phyloP scores from a whole-genome alignment of 2,113 vertebrate species.

The Scortum barcoo region DNA sequence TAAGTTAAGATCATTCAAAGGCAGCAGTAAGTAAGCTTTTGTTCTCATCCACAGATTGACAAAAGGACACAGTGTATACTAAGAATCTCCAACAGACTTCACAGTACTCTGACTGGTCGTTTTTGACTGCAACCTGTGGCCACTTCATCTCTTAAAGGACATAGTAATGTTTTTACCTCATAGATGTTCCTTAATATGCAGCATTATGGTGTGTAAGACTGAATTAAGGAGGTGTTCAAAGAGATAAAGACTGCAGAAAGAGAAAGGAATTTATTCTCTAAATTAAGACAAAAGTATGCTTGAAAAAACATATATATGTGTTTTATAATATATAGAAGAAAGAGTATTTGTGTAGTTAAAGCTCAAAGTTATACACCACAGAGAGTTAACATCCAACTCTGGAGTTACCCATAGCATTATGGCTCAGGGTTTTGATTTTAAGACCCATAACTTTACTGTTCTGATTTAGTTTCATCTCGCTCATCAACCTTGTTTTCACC shows the following conservation, averaged over 20 bases:
- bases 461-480: neutral
- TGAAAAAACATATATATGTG: neutral
- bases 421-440: neutral
- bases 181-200: neutral
- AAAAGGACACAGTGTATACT: neutral
- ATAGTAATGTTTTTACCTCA: neutral
- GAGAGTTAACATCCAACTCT: neutral
- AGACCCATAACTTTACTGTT: neutral
- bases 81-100: neutral
- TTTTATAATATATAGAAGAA: no score
- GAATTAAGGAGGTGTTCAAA: neutral
- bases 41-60: constrained; percentile 16
- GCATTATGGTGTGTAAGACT: neutral
- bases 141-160: neutral
- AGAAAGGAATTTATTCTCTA: neutral
- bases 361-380: neutral
- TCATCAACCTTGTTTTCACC: neutral
- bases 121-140: neutral
- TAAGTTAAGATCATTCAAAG: constrained; percentile 27
- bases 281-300: neutral
- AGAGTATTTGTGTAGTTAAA: neutral
- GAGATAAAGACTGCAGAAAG: neutral
- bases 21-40: constrained; percentile 16
- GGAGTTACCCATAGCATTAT: neutral
- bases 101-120: neutral